These are phyloP conservation scores for Drusus annulatus DNA, from an alignment of 1,140 invertebrate genomes.

Conservation along the genomic window DNA sequence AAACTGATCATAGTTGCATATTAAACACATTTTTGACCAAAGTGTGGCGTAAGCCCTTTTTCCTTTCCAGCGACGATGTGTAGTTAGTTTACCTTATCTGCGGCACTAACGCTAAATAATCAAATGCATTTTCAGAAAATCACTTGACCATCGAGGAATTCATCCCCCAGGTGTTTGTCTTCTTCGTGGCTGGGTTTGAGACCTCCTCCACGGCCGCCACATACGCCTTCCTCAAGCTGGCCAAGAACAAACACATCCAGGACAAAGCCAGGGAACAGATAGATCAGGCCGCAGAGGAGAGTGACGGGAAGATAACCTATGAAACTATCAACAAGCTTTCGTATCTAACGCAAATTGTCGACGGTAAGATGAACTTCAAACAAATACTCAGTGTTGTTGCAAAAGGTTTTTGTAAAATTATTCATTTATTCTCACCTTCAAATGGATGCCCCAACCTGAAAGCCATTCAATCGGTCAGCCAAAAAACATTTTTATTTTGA, in stretches of 20 bases:
- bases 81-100: too few relatives aligned
- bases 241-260: conserved; percentile 70
- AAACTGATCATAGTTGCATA: too few relatives aligned
- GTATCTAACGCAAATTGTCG: conserved; percentile 66
- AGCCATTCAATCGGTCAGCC: too few relatives aligned
- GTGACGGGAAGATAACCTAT: conserved; percentile 68
- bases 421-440: too few relatives aligned
- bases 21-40: too few relatives aligned
- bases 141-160: conserved; percentile 8
- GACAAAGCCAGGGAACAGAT: conserved; percentile 71
- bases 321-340: conserved; percentile 67
- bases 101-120: too few relatives aligned
- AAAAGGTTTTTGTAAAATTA: too few relatives aligned
- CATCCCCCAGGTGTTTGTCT: conserved; percentile 66
- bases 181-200: conserved; percentile 63
- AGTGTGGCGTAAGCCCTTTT: too few relatives aligned
- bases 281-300: conserved; percentile 62
- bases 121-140: neutral
- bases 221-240: conserved; percentile 69
- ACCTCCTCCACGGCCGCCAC: conserved; percentile 63
- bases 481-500: too few relatives aligned
- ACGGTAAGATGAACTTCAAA: conserved; percentile 60
- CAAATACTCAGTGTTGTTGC: too few relatives aligned
- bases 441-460: too few relatives aligned
- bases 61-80: too few relatives aligned